Conservation (phyloP, 2,888 invertebrate genomes). For the Eristalis tenax region DNA sequence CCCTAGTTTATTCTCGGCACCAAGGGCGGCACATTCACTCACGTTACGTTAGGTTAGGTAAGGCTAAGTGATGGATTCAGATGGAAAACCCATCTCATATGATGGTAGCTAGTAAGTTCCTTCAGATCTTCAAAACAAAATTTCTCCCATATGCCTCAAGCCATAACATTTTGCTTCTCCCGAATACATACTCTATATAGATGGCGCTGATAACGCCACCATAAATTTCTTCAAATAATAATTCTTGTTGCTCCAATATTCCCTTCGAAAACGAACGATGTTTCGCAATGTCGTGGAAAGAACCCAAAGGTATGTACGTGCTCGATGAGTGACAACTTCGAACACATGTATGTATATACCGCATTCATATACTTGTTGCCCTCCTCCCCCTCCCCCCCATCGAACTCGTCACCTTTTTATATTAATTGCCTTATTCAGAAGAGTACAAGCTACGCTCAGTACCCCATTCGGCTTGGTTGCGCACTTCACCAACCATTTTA, state of each 20-base stretch:
- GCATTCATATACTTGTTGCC: not conserved
- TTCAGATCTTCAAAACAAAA: too few relatives aligned
- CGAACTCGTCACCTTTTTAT: not conserved
- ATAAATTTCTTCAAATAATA: not conserved
- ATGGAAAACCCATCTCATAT: too few relatives aligned
- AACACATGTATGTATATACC: not conserved
- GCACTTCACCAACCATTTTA: conserved; percentile 56
- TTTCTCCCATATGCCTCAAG: too few relatives aligned
- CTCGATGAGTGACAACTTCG: not conserved
- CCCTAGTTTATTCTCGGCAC: too few relatives aligned
- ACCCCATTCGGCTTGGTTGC: conserved; percentile 22
- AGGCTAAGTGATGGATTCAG: too few relatives aligned
- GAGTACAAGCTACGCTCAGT: not conserved
- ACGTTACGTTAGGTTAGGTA: too few relatives aligned
- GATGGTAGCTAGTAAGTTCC: too few relatives aligned
- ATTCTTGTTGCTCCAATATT: not conserved
- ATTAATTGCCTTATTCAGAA: not conserved
- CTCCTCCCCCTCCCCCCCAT: not conserved
- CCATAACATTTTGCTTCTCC: too few relatives aligned
- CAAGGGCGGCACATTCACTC: too few relatives aligned
- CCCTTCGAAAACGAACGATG: not conserved
- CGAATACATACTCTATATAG: too few relatives aligned
- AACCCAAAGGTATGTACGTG: not conserved
- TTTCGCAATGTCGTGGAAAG: not conserved
- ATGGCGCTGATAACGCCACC: not conserved